Evolutionary conservation across 2,888 invertebrate species (phyloP).

Genomic region (Hylaea fasciaria): DNA sequence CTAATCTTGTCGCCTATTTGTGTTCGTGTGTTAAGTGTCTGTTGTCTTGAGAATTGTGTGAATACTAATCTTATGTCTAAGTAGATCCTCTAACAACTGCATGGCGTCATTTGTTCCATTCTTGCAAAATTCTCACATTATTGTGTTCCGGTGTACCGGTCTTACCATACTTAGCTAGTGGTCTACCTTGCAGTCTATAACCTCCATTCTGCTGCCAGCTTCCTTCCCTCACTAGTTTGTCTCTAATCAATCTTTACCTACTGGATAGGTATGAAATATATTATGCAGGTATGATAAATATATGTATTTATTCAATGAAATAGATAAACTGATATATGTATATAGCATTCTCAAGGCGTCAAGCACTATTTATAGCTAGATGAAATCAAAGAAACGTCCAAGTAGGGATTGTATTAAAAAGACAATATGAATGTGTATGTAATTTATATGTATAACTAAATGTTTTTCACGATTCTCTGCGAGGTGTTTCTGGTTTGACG

Average conservation of each 20-base stretch:
- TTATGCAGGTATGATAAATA: no score
- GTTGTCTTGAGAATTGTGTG: constrained; percentile 44
- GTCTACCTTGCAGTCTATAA: constrained; percentile 11
- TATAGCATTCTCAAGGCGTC: constrained; percentile 26
- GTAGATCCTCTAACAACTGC: neutral
- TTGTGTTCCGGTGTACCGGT: neutral
- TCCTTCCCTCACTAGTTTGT: no score
- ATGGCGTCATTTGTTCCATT: neutral
- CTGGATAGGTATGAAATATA: no score
- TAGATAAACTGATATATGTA: neutral
- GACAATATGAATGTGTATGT: constrained; percentile 73
- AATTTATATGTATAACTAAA: constrained; percentile 32
- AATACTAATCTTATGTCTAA: neutral
- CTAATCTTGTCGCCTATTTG: constrained; percentile 50
- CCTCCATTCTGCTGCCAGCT: constrained; percentile 1
- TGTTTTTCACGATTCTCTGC: constrained; percentile 32
- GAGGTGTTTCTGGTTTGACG: constrained; percentile 37
- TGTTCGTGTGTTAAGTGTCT: constrained; percentile 53
- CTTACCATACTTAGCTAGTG: constrained; percentile 1
- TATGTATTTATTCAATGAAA: no score
- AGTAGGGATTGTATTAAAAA: constrained; percentile 70
- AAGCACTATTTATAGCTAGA: constrained; percentile 64
- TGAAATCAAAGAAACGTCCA: constrained; percentile 80
- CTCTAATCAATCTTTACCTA: no score
- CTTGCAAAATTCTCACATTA: no score